Evolutionary conservation across 2,888 invertebrate genomes (phyloP).

Genomic region (Eupsilia transversa): DNA sequence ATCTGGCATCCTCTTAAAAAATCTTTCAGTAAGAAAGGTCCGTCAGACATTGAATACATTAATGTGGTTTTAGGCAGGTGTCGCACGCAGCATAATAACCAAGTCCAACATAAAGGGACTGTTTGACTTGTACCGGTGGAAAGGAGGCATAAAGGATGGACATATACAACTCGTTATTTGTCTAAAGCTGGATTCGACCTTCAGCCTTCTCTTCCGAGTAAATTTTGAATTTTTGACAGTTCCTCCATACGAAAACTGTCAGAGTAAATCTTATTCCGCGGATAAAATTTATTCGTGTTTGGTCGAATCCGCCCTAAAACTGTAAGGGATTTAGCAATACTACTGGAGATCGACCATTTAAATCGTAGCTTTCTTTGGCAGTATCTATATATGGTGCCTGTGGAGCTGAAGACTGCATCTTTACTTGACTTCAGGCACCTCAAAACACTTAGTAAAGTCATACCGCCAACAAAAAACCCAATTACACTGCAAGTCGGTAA

Average conservation of each 20-base stretch:
- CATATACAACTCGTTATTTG: background rate
- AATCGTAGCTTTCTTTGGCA: background rate
- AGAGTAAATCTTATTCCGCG: no score
- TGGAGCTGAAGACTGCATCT: background rate
- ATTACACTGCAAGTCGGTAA: constrained; percentile 59
- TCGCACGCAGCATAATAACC: constrained; percentile 9
- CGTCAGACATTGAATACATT: background rate
- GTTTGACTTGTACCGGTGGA: background rate
- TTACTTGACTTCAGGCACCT: constrained; percentile 18
- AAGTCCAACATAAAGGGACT: background rate
- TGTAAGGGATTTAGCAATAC: background rate
- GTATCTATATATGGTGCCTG: background rate
- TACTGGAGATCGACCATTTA: no score
- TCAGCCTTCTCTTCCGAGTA: no score
- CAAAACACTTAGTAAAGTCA: constrained; percentile 29
- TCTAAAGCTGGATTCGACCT: no score
- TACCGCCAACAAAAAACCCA: constrained; percentile 57
- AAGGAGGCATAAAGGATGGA: background rate
- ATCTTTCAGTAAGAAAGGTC: background rate
- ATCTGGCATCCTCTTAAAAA: background rate
- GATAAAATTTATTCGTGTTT: no score
- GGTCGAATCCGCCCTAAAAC: no score
- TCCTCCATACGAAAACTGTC: no score
- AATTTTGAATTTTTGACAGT: no score
- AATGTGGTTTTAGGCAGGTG: constrained; percentile 14